Evolutionary conservation across 1,140 invertebrate genomes (phyloP).

Genomic region (Frieseomelitta varia): DNA sequence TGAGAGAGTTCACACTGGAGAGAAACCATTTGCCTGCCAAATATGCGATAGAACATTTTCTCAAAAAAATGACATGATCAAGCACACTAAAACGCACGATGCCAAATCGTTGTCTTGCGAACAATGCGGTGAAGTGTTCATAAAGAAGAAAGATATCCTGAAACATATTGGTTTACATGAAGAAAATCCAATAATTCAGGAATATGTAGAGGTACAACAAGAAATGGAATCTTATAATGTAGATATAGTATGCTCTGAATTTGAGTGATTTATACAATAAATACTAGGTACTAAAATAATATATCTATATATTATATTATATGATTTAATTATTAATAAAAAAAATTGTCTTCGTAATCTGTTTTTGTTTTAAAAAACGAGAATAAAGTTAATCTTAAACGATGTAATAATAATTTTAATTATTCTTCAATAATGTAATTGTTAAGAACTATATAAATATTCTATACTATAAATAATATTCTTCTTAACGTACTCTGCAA

Average conservation of each 20-base stretch:
- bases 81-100: slow-evolving; percentile 76
- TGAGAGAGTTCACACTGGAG: slow-evolving; percentile 87
- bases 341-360: too few species aligned
- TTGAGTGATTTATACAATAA: slow-evolving; percentile 14
- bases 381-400: too few species aligned
- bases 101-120: slow-evolving; percentile 56
- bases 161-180: slow-evolving; percentile 52
- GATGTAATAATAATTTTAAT: too few species aligned
- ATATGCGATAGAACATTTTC: slow-evolving; percentile 78
- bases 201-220: slow-evolving; percentile 53
- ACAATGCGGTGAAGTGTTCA: slow-evolving; percentile 56
- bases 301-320: neutral
- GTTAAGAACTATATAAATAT: too few species aligned
- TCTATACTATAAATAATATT: too few species aligned
- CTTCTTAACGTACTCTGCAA: too few species aligned
- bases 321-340: neutral
- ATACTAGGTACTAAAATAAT: neutral
- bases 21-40: slow-evolving; percentile 82
- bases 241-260: slow-evolving; percentile 48
- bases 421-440: too few species aligned
- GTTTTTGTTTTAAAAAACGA: too few species aligned
- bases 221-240: slow-evolving; percentile 52
- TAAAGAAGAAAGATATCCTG: slow-evolving; percentile 54
- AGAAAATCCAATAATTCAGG: slow-evolving; percentile 42
- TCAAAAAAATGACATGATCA: slow-evolving; percentile 77